phyloP scores from a whole-genome alignment of 2,113 vertebrate genomes.

The Lophotis ruficrista region DNA sequence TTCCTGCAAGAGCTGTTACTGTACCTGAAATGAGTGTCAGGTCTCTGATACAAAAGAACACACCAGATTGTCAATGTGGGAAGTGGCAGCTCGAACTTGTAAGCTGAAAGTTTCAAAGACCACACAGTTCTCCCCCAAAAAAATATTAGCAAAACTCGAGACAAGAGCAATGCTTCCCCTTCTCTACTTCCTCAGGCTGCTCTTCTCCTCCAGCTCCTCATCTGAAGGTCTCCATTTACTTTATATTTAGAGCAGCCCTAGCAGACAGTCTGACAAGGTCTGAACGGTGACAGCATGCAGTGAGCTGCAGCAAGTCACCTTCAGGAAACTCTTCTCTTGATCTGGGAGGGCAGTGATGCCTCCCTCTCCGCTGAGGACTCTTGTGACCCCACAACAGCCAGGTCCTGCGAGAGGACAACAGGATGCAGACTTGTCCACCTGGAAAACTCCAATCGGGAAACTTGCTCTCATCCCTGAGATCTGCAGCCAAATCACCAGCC shows the following conservation, averaged over 20 bases:
- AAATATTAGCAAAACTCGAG: background rate
- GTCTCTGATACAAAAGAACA: background rate
- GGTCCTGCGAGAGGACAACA: background rate
- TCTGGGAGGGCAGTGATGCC: background rate
- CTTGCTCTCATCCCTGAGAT: background rate
- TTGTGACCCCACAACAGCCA: background rate
- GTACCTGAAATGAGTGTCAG: background rate
- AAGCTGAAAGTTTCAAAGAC: background rate
- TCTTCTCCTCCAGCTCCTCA: background rate
- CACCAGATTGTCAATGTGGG: background rate
- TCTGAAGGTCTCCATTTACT: background rate
- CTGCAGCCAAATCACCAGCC: background rate
- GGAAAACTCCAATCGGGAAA: background rate
- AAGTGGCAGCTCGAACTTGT: background rate
- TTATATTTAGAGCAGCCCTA: background rate
- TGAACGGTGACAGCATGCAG: background rate
- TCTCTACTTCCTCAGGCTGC: background rate
- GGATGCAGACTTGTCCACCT: background rate
- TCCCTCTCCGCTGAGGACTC: background rate
- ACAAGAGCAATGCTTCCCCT: background rate
- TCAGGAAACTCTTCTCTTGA: background rate
- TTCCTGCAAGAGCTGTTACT: background rate
- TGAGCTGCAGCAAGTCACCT: background rate
- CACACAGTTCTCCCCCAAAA: background rate
- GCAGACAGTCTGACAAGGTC: background rate